Evolutionary conservation across 1,140 invertebrate genomes (phyloP), one percentile per base, ranked within the genome.

Genomic region (Hypsibius dujardini): DNA sequence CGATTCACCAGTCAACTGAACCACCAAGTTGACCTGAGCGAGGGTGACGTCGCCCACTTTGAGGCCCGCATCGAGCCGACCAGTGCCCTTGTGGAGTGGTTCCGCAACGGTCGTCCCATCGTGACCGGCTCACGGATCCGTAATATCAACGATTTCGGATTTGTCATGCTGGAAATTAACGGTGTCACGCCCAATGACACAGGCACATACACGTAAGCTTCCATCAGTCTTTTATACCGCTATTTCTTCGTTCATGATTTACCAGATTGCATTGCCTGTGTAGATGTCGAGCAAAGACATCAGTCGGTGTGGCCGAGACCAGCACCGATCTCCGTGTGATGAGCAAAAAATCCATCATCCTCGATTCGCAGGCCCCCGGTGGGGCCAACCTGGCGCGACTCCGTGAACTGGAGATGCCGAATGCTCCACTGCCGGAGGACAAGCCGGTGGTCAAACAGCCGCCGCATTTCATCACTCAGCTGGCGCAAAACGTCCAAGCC

Each of bases 141-240:
- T 77, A 89, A 89, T 79, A 84, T 92, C 40, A 90, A 93, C 78
- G 92, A 95, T 76, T 93, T 93, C 79, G 90, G 90, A n/a, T 92
- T 90, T 71, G 88, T 92, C 74, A 87, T 89, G 1, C 79, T 93
- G 70, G 90, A 92, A 75, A 85, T 93, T 74, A 87, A 91, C 71
- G 92, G 91, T 76, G 86, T 88, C 0, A 91, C 91, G 76, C 83
- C 86, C 1, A 82, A 90, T 75, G 90, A 93, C 79, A 85, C 86
- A 71, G 90, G 90, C 40, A 88, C 90, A 78, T 93, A 92, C 75
- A 83, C 89, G 28, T 28, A 28, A 28, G 28, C 28, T 28, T 28
- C 28, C 28, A 28, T n/a, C n/a, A n/a, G n/a, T 28, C 28, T 28
- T 28, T 28, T 28, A 28, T 28, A 28, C 28, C 28, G 28, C 28